These are phyloP conservation scores for Lutjanus erythropterus DNA, from an alignment of 2,113 vertebrate genomes.

Conservation along the genomic window DNA sequence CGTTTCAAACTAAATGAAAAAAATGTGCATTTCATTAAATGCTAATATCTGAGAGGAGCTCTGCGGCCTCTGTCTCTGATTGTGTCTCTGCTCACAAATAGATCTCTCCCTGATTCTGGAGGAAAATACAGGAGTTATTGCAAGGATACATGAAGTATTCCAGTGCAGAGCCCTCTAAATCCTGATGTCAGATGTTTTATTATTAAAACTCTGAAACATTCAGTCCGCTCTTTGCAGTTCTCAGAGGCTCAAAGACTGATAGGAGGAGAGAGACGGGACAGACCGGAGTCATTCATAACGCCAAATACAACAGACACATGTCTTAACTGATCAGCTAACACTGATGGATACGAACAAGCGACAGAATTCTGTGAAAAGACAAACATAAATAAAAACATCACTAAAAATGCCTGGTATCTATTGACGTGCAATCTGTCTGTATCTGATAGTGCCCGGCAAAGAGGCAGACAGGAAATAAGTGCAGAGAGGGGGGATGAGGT, in stretches of 20 bases:
- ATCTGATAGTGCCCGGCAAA: background rate
- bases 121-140: constrained; percentile 80
- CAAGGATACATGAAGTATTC: constrained; percentile 79
- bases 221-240: constrained; percentile 62
- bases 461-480: constrained; percentile 45
- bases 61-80: constrained; percentile 69
- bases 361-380: constrained; percentile 5
- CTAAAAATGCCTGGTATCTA: no score
- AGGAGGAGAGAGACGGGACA: constrained; percentile 38
- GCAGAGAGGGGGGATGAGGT: constrained; percentile 11
- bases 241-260: constrained; percentile 60
- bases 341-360: background rate
- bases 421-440: constrained; percentile 1
- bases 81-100: constrained; percentile 57
- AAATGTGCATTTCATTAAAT: constrained; percentile 98
- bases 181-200: constrained; percentile 81
- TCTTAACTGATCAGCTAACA: constrained; percentile 26
- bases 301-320: constrained; percentile 34
- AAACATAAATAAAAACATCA: constrained; percentile 5
- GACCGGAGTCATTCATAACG: constrained; percentile 51
- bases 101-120: constrained; percentile 61
- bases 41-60: constrained; percentile 91
- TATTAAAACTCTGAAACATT: constrained; percentile 76
- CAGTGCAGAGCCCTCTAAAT: constrained; percentile 76
- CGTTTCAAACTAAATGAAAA: constrained; percentile 90